Evolutionary conservation across 2,888 invertebrate species (phyloP).

Genomic region (Biston stratarius): DNA sequence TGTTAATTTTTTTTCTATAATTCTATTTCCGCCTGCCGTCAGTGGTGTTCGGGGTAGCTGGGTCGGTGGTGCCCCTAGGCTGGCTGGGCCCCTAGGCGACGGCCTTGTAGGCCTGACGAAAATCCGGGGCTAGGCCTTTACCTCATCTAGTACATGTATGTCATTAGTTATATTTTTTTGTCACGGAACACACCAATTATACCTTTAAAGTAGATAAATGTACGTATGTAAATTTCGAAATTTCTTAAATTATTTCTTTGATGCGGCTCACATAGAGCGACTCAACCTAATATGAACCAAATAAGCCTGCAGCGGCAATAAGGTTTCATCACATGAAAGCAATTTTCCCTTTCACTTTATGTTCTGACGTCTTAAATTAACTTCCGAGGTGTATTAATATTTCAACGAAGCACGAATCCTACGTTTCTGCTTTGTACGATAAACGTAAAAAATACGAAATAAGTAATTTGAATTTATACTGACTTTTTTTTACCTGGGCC

Average conservation of each 20-base stretch:
- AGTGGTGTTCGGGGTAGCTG: too few species aligned
- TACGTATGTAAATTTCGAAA: neutral
- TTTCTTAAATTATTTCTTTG: slow-evolving; percentile 17
- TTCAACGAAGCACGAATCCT: slow-evolving; percentile 26
- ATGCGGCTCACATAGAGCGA: slow-evolving; percentile 18
- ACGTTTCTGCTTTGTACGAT: slow-evolving; percentile 21
- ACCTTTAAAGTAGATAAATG: neutral
- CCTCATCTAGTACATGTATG: too few species aligned
- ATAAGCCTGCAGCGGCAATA: slow-evolving; percentile 38
- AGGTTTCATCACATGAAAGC: slow-evolving; percentile 39
- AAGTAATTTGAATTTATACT: slow-evolving; percentile 22
- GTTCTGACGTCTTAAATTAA: slow-evolving; percentile 36
- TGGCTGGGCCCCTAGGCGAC: too few species aligned
- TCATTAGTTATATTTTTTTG: too few species aligned
- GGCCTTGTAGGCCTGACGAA: too few species aligned
- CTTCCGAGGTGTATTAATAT: slow-evolving; percentile 35
- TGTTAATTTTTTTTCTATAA: too few species aligned
- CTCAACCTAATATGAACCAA: slow-evolving; percentile 26
- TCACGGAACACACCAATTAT: too few species aligned
- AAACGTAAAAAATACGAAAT: slow-evolving; percentile 21
- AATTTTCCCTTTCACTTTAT: slow-evolving; percentile 37
- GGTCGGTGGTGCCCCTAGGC: too few species aligned
- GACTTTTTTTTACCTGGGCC: slow-evolving; percentile 16
- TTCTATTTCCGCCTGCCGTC: too few species aligned
- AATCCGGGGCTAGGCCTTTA: too few species aligned